phyloP scores from a whole-genome alignment of 2,797 vertebrate species.

The Periparus ater region DNA sequence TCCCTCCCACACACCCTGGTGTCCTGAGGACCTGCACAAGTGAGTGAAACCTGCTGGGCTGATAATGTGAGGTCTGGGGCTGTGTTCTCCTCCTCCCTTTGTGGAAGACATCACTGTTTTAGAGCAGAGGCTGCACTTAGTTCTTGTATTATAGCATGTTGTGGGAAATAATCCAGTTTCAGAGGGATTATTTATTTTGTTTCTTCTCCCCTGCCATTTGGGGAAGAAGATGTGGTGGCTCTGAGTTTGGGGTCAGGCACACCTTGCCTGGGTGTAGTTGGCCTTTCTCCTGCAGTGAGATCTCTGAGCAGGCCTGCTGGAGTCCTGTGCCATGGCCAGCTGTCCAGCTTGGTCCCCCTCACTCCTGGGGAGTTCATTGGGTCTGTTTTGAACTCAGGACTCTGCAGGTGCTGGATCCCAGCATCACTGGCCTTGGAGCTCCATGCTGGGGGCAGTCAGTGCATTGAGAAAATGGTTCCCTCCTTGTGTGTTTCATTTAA shows the following conservation, averaged over 20 bases:
- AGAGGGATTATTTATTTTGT: not conserved
- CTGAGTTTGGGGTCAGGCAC: not conserved
- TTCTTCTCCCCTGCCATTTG: not conserved
- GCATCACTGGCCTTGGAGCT: not conserved
- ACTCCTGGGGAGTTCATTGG: rapidly evolving
- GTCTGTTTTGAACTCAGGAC: not conserved
- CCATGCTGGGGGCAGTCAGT: not conserved
- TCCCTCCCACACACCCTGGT: not conserved
- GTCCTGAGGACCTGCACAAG: not conserved
- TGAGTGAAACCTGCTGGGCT: not conserved
- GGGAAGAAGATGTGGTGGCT: not conserved
- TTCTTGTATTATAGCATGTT: not conserved
- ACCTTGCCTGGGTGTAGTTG: not conserved
- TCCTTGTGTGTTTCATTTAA: not conserved
- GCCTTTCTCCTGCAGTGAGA: not conserved
- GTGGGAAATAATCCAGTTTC: not conserved
- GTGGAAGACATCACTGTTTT: not conserved
- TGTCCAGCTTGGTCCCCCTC: not conserved
- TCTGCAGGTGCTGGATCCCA: not conserved
- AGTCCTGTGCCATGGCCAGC: not conserved
- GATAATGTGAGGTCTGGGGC: not conserved
- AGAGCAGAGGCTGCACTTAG: not conserved
- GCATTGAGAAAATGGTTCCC: not conserved
- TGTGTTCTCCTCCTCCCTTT: not conserved
- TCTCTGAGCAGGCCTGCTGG: not conserved